Conservation (phyloP, 2,113 vertebrate species). For the Paradoxurus hermaphroditus region DNA sequence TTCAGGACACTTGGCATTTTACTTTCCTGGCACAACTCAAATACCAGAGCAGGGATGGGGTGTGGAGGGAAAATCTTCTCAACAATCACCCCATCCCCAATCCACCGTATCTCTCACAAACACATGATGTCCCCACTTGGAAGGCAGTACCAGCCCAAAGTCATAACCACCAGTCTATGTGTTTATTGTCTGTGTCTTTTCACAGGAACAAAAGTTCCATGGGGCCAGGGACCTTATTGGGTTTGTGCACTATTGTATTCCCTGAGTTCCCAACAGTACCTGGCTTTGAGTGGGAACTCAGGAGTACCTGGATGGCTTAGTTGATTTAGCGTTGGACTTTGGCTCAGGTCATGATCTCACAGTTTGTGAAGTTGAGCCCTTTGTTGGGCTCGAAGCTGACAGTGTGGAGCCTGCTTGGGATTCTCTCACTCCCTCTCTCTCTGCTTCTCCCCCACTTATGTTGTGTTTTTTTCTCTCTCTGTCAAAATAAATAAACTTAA, state of each 20-base stretch:
- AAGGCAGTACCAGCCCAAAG: neutral
- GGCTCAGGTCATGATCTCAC: no score
- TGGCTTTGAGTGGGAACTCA: neutral
- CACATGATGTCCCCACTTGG: neutral
- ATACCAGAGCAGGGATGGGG: neutral
- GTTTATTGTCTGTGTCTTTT: neutral
- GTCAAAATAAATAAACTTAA: no score
- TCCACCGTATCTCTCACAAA: neutral
- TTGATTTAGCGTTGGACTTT: no score
- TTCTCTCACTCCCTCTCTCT: no score
- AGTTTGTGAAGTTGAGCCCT: no score
- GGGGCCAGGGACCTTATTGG: neutral
- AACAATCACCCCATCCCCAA: fast-evolving
- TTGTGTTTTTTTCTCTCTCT: no score
- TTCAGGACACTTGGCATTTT: neutral
- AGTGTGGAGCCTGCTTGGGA: no score
- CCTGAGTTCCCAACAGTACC: neutral
- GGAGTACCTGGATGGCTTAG: no score
- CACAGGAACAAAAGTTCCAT: neutral
- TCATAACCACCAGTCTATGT: neutral
- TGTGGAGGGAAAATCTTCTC: neutral
- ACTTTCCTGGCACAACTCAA: neutral
- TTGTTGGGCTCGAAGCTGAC: no score
- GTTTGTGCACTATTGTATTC: neutral
- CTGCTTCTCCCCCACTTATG: no score